Evolutionary conservation across 2,113 vertebrate species (phyloP), one percentile per base, ranked within the genome.

Genomic region (Tonatia bakeri): DNA sequence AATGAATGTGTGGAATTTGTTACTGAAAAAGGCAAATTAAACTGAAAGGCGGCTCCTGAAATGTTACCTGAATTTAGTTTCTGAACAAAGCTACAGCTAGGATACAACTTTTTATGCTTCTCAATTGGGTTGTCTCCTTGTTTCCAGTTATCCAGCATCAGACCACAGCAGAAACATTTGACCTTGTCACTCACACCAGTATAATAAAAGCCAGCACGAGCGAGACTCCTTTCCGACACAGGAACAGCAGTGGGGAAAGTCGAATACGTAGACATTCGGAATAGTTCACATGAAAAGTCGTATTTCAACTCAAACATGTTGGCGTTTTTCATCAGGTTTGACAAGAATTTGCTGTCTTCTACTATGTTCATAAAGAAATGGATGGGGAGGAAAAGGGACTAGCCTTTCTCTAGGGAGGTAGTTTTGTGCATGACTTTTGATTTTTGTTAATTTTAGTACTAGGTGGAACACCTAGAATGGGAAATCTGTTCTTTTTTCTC

Each of bases 151-250:
- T 99, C 99, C 59, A 99, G 94, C 0, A 98, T 99, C 90, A 99
- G 98, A 2, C 99, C 99, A 94, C 99, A 99, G 73, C 97, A 98
- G 98, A 99, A 99, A 97, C 99, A 99, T 93, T 99, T 99, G 14
- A 99, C 99, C 24, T 99, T 98, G 97, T 99, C 99, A 0, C 99
- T 99, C 45, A 99, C 91, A 0, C 99, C 99, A 0, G 99, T 99
- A 97, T 99, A 99, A 97, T 99, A 99, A 98, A 99, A 99, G 0
- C 99, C 99, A 4, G 99, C 99, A 15, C 99, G 99, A 0, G 99
- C 99, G 65, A 99, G 99, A 81, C 99, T 99, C 59, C 99, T 98
- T 95, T 99, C 99, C 0, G 99, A 99, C 11, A 99, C 98, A 0
- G 98, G 98, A 0, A 97, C 97, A 0, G 98, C 98, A 0, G 90